Percentiles rank a stretch among this genome's conserved stretches.
Evolutionary conservation across 2,113 vertebrate genomes (phyloP).

Genomic region (Riparia riparia): DNA sequence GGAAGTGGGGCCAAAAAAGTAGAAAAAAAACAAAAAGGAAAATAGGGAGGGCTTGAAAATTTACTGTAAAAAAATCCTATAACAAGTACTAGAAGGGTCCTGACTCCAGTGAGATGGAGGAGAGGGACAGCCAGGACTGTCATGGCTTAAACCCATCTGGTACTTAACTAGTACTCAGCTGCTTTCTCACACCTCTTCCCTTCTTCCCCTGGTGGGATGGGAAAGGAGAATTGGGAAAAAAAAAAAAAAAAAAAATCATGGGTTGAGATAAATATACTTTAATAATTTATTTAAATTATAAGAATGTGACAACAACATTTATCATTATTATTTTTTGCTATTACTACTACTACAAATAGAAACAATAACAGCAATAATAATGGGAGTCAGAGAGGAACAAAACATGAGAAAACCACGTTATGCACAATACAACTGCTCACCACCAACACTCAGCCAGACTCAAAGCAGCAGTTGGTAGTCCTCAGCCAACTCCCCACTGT

Average conservation of each 20-base stretch:
- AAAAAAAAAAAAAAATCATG: neutral
- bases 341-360: fast-evolving
- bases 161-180: neutral
- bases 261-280: neutral
- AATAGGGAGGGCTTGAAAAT: fast-evolving
- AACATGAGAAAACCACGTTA: neutral
- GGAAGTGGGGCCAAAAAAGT: fast-evolving
- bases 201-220: neutral
- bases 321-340: neutral
- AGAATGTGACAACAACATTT: neutral
- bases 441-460: neutral
- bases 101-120: neutral
- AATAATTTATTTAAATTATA: neutral
- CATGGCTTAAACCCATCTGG: neutral
- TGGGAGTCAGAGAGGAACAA: neutral
- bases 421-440: too few relatives aligned
- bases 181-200: neutral
- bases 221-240: neutral
- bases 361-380: neutral
- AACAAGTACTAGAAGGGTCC: neutral
- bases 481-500: neutral
- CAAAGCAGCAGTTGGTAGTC: neutral
- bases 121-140: neutral
- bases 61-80: neutral
- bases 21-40: neutral